These are phyloP conservation scores for Watsonalla cultraria DNA, from an alignment of 2,888 invertebrate genomes.

Conservation along the genomic window DNA sequence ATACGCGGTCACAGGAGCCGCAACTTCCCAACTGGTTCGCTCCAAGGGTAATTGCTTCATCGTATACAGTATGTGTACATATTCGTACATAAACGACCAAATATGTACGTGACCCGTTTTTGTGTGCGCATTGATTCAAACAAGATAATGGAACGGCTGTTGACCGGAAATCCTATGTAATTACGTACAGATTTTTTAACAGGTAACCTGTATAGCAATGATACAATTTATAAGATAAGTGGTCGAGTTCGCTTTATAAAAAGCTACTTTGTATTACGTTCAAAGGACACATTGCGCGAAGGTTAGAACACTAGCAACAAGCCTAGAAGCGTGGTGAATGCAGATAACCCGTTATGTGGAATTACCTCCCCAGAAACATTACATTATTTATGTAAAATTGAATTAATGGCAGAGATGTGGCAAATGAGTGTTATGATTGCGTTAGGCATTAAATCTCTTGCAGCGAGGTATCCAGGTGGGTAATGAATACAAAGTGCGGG, in stretches of 20 bases:
- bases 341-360: too few relatives aligned
- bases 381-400: not conserved
- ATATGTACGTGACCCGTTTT: constrained; percentile 2
- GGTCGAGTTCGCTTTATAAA: too few relatives aligned
- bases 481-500: constrained; percentile 76
- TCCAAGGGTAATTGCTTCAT: constrained; percentile 42
- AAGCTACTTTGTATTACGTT: too few relatives aligned
- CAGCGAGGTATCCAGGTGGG: constrained; percentile 55
- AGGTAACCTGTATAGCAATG: too few relatives aligned
- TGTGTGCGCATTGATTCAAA: not conserved
- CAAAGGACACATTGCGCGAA: too few relatives aligned
- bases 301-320: too few relatives aligned
- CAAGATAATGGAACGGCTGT: not conserved
- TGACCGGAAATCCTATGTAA: not conserved
- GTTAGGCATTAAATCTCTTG: constrained; percentile 57
- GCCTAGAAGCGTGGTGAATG: too few relatives aligned
- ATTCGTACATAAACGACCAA: constrained; percentile 1
- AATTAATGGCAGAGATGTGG: constrained; percentile 57
- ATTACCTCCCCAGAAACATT: too few relatives aligned
- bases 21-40: constrained; percentile 31
- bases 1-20: constrained; percentile 26
- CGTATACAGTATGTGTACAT: constrained; percentile 11
- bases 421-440: constrained; percentile 58
- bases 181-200: too few relatives aligned
- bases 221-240: too few relatives aligned